These are phyloP conservation scores for Portunus trituberculatus DNA, from an alignment of 1,140 invertebrate species.

Conservation along the genomic window DNA sequence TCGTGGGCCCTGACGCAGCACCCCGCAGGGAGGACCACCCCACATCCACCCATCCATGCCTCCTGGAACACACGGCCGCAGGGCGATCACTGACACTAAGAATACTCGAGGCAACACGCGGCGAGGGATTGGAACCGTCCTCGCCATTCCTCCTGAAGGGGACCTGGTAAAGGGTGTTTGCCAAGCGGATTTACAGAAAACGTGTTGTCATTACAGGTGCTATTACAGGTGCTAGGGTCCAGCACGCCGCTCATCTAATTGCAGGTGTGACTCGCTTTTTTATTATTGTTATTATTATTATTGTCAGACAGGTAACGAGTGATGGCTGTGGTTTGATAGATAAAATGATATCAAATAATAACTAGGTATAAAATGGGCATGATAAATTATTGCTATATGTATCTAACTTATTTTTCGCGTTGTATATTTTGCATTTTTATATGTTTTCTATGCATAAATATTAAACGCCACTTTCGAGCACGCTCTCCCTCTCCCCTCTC, in stretches of 20 bases:
- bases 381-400: neutral
- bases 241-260: neutral
- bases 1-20: neutral
- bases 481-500: neutral
- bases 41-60: neutral
- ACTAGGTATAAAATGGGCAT: neutral
- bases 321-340: neutral
- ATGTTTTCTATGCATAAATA: neutral
- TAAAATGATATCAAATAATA: neutral
- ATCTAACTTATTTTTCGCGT: neutral
- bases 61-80: neutral
- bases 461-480: neutral
- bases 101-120: neutral
- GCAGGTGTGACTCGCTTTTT: neutral
- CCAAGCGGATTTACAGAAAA: neutral
- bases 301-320: neutral
- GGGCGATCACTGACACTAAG: neutral
- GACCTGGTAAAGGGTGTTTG: neutral
- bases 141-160: neutral
- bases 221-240: conserved; percentile 1
- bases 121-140: neutral
- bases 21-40: neutral
- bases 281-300: neutral
- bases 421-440: conserved; percentile 11
- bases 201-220: neutral